Base-by-base conservation (phyloP, 2,888 invertebrate genomes). In the Tiphia femorata region DNA sequence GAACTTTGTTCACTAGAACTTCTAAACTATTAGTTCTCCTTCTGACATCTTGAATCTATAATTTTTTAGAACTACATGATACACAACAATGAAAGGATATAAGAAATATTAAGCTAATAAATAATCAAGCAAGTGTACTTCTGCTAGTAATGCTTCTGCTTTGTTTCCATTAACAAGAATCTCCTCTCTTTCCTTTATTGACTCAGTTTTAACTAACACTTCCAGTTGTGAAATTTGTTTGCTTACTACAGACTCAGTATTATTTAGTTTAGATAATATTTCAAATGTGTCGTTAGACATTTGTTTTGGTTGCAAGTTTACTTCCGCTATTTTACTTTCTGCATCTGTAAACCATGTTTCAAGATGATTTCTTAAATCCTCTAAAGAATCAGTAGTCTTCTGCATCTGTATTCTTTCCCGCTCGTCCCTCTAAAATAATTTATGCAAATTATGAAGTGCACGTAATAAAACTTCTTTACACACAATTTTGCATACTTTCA, bases 351-450 rank as follows among this genome's bases (percentile, higher is more conserved):
- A 79, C 76, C 86, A 85, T 33, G 76, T 79, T 30, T 85, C 85
- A 40, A 88, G 70, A 37, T 85, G 85, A 48, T 76, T 84, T 63
- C 87, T 85, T 51, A 88, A 75, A 58, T 86, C 84, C 52, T 86
- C 85, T 21, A 91, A 82, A 1, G 86, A 85, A 57, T 89, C 89
- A 44, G 86, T 86, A 0, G 88, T 89, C 75, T 89, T 89, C 72
- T 88, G 88, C 62, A 89, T 85, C 44, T 89, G 88, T 35, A 85
- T 84, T 62, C 88, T 86, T 71, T 90, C 90, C 52, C 88, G 84
- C 77, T 90, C 90, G 72, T 91, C 90, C 81, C 87, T 89, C 88
- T 91, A n/a, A n/a, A n/a, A n/a, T n/a, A n/a, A n/a, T n/a, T n/a
- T n/a, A n/a, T n/a, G n/a, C n/a, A n/a, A n/a, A n/a, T n/a, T n/a